Conservation (phyloP, 2,888 invertebrate species). For the Zootermopsis nevadensis region DNA sequence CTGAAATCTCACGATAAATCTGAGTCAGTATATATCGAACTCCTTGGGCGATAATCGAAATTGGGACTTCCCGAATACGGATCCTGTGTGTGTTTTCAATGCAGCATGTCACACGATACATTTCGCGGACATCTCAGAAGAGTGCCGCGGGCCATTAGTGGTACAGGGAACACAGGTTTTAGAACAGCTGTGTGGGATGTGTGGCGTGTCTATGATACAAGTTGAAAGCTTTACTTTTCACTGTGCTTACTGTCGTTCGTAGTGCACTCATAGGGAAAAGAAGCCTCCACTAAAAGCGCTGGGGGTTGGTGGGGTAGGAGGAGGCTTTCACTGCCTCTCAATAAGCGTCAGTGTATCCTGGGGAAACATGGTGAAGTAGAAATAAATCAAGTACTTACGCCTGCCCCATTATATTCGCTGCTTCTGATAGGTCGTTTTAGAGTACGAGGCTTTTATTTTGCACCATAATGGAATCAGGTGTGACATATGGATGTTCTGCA, state of each 20-base stretch:
- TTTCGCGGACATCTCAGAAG: neutral
- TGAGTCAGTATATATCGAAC: no score
- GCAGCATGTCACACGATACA: no score
- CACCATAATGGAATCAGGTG: neutral
- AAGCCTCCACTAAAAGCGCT: neutral
- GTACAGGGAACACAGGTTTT: neutral
- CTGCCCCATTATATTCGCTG: neutral
- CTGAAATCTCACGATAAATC: no score
- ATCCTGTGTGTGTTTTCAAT: no score
- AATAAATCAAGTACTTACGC: slow-evolving; percentile 7
- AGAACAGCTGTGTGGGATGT: no score
- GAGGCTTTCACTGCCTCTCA: no score
- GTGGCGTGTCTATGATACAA: neutral
- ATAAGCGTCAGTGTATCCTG: neutral
- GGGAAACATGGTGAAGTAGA: neutral
- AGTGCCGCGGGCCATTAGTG: neutral
- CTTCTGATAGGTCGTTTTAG: neutral
- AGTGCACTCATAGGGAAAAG: neutral
- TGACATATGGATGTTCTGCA: no score
- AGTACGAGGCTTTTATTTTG: neutral
- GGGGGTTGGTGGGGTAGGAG: no score
- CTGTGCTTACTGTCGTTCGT: neutral
- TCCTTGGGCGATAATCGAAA: no score
- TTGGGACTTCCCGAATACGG: no score
- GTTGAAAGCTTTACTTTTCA: neutral